Conservation (phyloP, 2,888 invertebrate genomes). For the Dryocosmus kuriphilus region DNA sequence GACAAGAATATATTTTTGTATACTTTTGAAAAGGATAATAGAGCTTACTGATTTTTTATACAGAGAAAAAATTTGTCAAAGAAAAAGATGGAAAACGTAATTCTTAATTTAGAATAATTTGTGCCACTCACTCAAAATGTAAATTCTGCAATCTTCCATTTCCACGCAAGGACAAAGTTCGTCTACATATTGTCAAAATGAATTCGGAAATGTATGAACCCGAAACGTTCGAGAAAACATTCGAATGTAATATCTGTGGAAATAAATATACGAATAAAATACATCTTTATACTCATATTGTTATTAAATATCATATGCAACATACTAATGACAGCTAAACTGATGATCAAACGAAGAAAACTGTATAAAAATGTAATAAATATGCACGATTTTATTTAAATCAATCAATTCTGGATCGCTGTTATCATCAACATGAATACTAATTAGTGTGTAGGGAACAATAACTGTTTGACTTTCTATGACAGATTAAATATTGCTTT, state of each 20-base stretch:
- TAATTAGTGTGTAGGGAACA: too few relatives aligned
- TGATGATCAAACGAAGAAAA: background rate
- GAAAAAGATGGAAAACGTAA: background rate
- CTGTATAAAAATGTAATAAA: background rate
- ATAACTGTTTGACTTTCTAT: too few relatives aligned
- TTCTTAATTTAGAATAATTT: background rate
- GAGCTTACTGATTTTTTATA: too few relatives aligned
- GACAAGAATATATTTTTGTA: too few relatives aligned
- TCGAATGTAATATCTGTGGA: background rate
- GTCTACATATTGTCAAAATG: background rate
- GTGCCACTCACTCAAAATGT: background rate
- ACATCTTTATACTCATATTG: slow-evolving; percentile 1
- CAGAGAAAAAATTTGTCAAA: too few relatives aligned
- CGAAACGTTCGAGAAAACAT: background rate
- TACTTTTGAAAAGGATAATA: too few relatives aligned
- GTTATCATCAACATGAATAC: background rate
- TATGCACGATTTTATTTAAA: background rate
- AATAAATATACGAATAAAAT: background rate
- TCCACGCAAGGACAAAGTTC: background rate
- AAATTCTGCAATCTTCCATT: background rate
- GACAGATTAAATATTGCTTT: too few relatives aligned
- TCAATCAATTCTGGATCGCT: background rate
- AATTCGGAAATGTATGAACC: background rate
- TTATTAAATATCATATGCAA: background rate
- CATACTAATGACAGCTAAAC: background rate